Conservation (phyloP, 2,797 vertebrate genomes). For the Hyperoplus immaculatus region DNA sequence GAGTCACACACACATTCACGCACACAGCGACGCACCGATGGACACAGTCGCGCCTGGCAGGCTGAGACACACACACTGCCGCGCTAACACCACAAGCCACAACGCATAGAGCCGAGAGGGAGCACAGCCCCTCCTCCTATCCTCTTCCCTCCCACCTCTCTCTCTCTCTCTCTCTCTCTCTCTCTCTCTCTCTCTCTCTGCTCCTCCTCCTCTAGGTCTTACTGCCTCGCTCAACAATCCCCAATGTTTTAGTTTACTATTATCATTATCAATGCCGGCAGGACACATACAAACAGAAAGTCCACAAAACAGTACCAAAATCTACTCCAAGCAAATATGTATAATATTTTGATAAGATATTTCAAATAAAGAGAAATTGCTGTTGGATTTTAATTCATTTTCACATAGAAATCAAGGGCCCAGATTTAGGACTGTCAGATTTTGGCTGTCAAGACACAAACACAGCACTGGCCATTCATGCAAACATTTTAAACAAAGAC, state of each 20-base stretch:
- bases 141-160: slow-evolving; percentile 50
- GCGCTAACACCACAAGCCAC: slow-evolving; percentile 60
- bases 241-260: slow-evolving; percentile 27
- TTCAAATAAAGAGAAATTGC: no score
- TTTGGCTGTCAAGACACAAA: not conserved
- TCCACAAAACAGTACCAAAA: no score
- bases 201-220: slow-evolving; percentile 79
- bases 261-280: slow-evolving; percentile 16
- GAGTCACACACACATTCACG: slow-evolving; percentile 75
- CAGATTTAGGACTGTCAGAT: not conserved
- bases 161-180: slow-evolving; percentile 38
- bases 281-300: not conserved
- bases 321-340: no score
- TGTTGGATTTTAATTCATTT: not conserved
- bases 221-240: slow-evolving; percentile 64
- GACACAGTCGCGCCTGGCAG: slow-evolving; percentile 66
- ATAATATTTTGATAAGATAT: no score
- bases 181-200: slow-evolving; percentile 31
- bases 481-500: not conserved
- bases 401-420: not conserved
- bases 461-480: not conserved
- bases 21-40: slow-evolving; percentile 55
- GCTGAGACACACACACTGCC: slow-evolving; percentile 77
- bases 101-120: slow-evolving; percentile 65
- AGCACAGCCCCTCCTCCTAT: slow-evolving; percentile 72